Evolutionary conservation across 2,113 vertebrate genomes (phyloP).

Genomic region (Panthera leo): DNA sequence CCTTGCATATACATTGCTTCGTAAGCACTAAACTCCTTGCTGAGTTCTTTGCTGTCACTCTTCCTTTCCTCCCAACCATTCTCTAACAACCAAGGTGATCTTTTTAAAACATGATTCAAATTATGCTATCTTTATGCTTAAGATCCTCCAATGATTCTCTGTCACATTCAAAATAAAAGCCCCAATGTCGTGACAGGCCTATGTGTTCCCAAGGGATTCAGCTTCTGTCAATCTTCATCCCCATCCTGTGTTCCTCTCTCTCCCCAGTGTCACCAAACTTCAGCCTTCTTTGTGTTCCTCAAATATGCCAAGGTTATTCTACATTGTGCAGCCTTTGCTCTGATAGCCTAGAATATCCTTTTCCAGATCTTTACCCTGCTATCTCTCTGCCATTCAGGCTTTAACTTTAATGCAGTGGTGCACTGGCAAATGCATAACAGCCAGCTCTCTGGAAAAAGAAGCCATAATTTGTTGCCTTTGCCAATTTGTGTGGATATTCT

Average conservation of each 20-base stretch:
- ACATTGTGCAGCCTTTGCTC: background rate
- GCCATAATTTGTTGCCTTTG: background rate
- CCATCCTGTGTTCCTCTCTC: background rate
- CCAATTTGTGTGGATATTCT: conserved; percentile 23
- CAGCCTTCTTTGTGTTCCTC: background rate
- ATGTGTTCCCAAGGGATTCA: background rate
- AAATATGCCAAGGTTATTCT: background rate
- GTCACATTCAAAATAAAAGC: background rate
- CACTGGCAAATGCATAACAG: background rate
- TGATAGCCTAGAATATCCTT: background rate
- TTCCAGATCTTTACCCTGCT: background rate
- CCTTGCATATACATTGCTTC: background rate
- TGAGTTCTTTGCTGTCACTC: background rate
- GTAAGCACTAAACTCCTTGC: background rate
- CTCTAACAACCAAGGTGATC: background rate
- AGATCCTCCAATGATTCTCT: background rate
- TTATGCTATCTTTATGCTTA: background rate
- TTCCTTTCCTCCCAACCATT: background rate
- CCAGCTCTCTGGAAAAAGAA: conserved; percentile 19
- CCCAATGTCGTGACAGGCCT: background rate
- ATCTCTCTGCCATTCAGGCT: background rate
- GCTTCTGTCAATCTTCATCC: background rate
- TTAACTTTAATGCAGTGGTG: background rate
- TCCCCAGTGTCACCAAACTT: background rate
- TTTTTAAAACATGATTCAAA: conserved; percentile 20